Percentiles rank a stretch among this genome's conserved stretches.
Conservation (phyloP, 1,140 invertebrate species). For the Ceratina japonica region DNA sequence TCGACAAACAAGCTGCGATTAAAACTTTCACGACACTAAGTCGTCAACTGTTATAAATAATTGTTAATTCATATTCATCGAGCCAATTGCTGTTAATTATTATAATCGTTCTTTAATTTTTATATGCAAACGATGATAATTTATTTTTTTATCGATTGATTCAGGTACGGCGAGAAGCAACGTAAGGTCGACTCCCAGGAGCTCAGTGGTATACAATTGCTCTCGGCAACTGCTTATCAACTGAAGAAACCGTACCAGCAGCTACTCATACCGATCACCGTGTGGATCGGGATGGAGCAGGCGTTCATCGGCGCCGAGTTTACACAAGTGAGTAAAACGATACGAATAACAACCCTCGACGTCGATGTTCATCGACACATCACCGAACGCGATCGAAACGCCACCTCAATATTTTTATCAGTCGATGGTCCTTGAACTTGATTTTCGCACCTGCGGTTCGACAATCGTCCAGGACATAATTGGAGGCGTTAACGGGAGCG, state of each 20-base stretch:
- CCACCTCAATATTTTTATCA: too few relatives aligned
- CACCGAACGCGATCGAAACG: too few relatives aligned
- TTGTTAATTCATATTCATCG: not conserved
- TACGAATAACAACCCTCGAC: not conserved
- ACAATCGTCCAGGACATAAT: too few relatives aligned
- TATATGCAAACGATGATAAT: too few relatives aligned
- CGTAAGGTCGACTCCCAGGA: slow-evolving; percentile 84
- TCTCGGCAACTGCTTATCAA: slow-evolving; percentile 94
- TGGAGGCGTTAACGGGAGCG: not conserved
- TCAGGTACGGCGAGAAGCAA: slow-evolving; percentile 90
- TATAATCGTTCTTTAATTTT: too few relatives aligned
- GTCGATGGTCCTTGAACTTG: too few relatives aligned
- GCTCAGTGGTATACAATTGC: slow-evolving; percentile 87
- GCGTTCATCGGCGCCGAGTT: slow-evolving; percentile 97
- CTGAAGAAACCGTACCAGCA: slow-evolving; percentile 94
- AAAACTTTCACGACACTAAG: not conserved
- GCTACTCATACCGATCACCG: slow-evolving; percentile 94
- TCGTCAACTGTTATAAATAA: not conserved
- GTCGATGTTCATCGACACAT: too few relatives aligned
- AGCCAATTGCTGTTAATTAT: too few relatives aligned
- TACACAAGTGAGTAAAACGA: slow-evolving; percentile 85
- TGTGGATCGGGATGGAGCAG: slow-evolving; percentile 98
- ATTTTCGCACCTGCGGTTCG: too few relatives aligned
- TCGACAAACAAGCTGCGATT: not conserved
- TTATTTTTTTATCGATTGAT: slow-evolving; percentile 33